Evolutionary conservation across 2,113 vertebrate species (phyloP).

Genomic region (Antennarius striatus): DNA sequence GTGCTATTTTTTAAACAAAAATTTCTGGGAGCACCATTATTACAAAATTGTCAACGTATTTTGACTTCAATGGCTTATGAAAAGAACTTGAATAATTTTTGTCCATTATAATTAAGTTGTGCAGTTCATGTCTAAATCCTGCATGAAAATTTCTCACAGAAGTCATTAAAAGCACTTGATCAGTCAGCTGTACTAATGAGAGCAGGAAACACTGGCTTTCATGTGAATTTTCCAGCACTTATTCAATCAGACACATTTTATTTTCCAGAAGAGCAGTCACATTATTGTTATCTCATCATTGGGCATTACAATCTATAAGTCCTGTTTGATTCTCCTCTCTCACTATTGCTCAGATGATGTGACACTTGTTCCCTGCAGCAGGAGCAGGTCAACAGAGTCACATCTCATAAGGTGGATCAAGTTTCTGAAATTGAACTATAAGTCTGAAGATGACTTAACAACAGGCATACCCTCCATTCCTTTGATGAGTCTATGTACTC

Average conservation of each 20-base stretch:
- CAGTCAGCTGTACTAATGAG: slow-evolving; percentile 14
- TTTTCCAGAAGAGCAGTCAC: slow-evolving; percentile 31
- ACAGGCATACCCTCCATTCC: too few species aligned
- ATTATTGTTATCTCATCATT: neutral
- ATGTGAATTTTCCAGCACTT: slow-evolving; percentile 43
- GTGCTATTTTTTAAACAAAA: slow-evolving; percentile 22
- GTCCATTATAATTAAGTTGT: slow-evolving; percentile 8
- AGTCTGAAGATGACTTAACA: too few species aligned
- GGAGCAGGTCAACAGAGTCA: too few species aligned
- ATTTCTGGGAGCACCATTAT: neutral
- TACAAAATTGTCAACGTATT: neutral
- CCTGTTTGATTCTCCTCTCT: too few species aligned
- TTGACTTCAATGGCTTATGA: slow-evolving; percentile 8
- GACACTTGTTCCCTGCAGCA: too few species aligned
- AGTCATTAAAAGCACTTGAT: slow-evolving; percentile 31
- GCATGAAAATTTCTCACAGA: slow-evolving; percentile 26
- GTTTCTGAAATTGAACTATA: too few species aligned
- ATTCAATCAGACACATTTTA: slow-evolving; percentile 3
- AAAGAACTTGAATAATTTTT: slow-evolving; percentile 26
- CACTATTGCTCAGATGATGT: too few species aligned
- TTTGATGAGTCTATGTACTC: too few species aligned
- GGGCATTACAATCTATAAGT: too few species aligned
- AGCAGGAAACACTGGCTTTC: slow-evolving; percentile 32
- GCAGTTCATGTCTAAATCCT: neutral
- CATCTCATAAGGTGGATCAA: too few species aligned